Conservation (phyloP, 2,888 invertebrate species). For the Xanthorhoe spadicearia region DNA sequence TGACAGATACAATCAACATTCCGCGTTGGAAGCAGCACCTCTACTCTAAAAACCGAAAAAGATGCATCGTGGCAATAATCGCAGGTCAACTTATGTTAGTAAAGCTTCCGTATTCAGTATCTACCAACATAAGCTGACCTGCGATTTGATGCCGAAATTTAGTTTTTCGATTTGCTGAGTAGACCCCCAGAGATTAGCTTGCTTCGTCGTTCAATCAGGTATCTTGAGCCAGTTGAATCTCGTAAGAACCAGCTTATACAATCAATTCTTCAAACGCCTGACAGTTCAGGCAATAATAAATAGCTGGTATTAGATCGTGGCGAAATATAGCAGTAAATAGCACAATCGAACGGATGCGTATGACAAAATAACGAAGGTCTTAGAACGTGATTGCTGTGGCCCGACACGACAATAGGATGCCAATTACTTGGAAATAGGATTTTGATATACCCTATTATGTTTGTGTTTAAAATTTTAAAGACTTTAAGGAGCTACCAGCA, state of each 20-base stretch:
- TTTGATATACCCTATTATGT: neutral
- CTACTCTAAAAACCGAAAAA: too few species aligned
- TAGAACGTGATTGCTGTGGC: slow-evolving; percentile 34
- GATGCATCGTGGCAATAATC: too few species aligned
- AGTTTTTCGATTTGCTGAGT: too few species aligned
- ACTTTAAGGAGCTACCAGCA: neutral
- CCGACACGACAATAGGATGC: slow-evolving; percentile 31
- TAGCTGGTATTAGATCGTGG: slow-evolving; percentile 34
- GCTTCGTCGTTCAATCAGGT: neutral
- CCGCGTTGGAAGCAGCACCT: too few species aligned
- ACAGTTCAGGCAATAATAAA: slow-evolving; percentile 29
- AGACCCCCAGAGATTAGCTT: too few species aligned
- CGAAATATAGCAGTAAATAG: slow-evolving; percentile 47
- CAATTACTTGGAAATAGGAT: slow-evolving; percentile 4
- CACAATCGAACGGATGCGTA: slow-evolving; percentile 54
- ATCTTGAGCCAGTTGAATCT: neutral
- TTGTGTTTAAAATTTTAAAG: neutral
- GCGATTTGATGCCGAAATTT: too few species aligned
- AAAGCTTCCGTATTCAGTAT: too few species aligned
- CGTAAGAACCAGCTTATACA: slow-evolving; percentile 7
- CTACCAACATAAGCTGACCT: too few species aligned
- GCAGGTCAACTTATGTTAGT: too few species aligned
- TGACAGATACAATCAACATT: too few species aligned
- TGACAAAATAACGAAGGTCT: slow-evolving; percentile 61
- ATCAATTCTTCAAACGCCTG: slow-evolving; percentile 23